Evolutionary conservation across 2,888 invertebrate genomes (phyloP), one percentile per base, ranked within the genome.

Genomic region (Pherbina coryleti): DNA sequence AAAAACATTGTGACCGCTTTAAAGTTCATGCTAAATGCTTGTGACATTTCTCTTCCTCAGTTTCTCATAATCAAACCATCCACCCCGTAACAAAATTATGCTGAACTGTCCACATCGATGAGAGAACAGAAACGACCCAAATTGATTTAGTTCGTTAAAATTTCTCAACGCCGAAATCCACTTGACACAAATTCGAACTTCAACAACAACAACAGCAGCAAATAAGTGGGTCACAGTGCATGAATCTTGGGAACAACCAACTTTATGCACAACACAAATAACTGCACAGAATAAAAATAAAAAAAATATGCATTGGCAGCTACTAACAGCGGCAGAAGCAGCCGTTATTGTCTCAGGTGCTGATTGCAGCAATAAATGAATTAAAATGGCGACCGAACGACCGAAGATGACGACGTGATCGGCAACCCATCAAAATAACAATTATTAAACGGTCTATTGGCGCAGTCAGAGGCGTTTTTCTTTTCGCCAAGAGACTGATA

Each of bases 341-440:
- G 25, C 73, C 19, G 44, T 44, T 44, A 57, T 44, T 28, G 14
- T 25, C 28, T 57, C 37, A 11, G 31, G 70, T 19, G 53, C 19
- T 28, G 72, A 57, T 25, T 57, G 25, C 62, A 44, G 60, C 62
- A 62, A 49, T 73, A 25, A 73, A 73, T 37, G 60, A 22, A 60
- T 73, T 28, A 62, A 73, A 73, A 44, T 62, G 7, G 49, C 73
- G 37, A 62, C 49, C 62, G 9, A 60, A 31, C 53, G 60, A 69
- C 9, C 51, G 49, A 44, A 22, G 37, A 37, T 8, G 14, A 11
- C 51, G 49, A 49, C 34, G 71, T 28, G 55, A 55, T 55, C n/a
- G 53, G 55, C 71, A 71, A 55, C 55, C 71, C 60, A 31, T 28
- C 9, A 62, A 37, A 73, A 73, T 73, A 73, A 73, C 62, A 73